phyloP scores from a whole-genome alignment of 2,888 invertebrate species.

The Sclerodermus sp. region DNA sequence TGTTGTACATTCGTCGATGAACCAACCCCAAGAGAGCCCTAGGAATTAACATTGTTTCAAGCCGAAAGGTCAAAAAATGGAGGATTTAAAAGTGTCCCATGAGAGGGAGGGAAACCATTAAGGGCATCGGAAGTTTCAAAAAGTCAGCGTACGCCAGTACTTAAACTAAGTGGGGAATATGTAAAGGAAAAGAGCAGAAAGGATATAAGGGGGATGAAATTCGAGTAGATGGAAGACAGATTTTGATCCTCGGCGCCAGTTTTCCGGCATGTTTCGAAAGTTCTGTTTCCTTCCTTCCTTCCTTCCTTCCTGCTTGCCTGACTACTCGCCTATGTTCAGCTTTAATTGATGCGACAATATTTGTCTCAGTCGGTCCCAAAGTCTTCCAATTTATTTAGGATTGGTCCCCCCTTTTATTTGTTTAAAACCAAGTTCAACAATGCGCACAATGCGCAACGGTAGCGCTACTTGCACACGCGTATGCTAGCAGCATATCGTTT shows the following conservation, averaged over 20 bases:
- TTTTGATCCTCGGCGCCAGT: constrained; percentile 24
- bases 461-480: too few relatives aligned
- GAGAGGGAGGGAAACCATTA: constrained; percentile 28
- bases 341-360: constrained; percentile 55
- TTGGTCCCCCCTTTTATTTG: background rate
- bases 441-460: too few relatives aligned
- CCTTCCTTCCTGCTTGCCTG: too few relatives aligned
- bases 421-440: too few relatives aligned
- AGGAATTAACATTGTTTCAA: too few relatives aligned
- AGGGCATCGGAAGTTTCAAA: constrained; percentile 41
- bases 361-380: constrained; percentile 44
- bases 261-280: constrained; percentile 7
- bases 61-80: too few relatives aligned
- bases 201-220: constrained; percentile 31
- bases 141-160: constrained; percentile 22
- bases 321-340: constrained; percentile 6
- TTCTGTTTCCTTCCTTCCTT: background rate
- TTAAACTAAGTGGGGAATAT: constrained; percentile 14
- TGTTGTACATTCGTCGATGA: too few relatives aligned
- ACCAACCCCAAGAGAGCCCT: too few relatives aligned
- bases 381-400: constrained; percentile 46
- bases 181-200: constrained; percentile 20
- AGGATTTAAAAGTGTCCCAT: too few relatives aligned
- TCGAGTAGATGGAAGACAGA: constrained; percentile 44
- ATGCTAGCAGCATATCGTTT: too few relatives aligned